phyloP scores from a whole-genome alignment of 1,140 invertebrate genomes.

The Eurosta solidaginis region DNA sequence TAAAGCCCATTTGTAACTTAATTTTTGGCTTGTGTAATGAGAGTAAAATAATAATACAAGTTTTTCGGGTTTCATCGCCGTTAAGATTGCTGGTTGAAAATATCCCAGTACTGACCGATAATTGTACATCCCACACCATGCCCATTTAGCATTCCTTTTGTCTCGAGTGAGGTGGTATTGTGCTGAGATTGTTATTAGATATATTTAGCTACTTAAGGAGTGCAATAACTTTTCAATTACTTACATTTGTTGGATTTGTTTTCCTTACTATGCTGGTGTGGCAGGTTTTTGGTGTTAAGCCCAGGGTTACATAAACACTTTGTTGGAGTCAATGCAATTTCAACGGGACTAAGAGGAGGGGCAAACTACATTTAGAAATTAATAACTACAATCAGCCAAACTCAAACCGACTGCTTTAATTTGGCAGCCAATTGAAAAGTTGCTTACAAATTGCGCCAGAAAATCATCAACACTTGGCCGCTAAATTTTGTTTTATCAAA shows the following conservation, averaged over 20 bases:
- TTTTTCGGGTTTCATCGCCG: too few relatives aligned
- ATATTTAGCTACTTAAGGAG: slow-evolving; percentile 7
- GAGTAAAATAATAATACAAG: too few relatives aligned
- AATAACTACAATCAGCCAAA: neutral
- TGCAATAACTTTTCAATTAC: slow-evolving; percentile 12
- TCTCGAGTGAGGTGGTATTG: neutral
- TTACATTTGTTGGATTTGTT: neutral
- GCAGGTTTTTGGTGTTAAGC: neutral
- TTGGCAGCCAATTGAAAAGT: neutral
- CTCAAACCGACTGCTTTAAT: neutral
- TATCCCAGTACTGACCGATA: too few relatives aligned
- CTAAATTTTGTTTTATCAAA: neutral
- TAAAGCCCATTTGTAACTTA: too few relatives aligned
- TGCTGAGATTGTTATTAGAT: neutral
- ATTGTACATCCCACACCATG: too few relatives aligned
- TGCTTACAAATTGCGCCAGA: neutral
- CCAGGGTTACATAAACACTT: neutral
- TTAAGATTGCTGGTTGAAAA: too few relatives aligned
- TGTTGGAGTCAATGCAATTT: neutral
- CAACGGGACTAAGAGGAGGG: neutral
- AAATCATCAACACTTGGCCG: slow-evolving; percentile 13
- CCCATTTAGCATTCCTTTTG: neutral
- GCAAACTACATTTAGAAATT: neutral
- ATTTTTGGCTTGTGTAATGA: too few relatives aligned
- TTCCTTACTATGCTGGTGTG: neutral